Percentiles rank a stretch among this genome's conserved stretches.
Conservation (phyloP, 2,797 vertebrate species). For the Margarornis squamiger region DNA sequence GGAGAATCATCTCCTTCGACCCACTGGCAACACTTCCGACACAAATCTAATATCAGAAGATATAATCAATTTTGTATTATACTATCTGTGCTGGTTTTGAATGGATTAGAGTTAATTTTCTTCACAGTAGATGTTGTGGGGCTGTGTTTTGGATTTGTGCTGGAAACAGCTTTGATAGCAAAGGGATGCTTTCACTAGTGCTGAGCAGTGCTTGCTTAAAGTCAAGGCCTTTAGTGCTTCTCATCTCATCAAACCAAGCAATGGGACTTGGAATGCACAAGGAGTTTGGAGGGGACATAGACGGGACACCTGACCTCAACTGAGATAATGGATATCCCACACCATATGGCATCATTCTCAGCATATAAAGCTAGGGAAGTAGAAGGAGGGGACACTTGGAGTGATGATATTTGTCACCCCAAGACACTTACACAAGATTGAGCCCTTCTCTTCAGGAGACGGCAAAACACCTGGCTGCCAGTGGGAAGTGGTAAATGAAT, state of each 20-base stretch:
- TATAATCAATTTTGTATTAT: background rate
- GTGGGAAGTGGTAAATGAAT: background rate
- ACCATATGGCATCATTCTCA: background rate
- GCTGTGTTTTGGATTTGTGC: background rate
- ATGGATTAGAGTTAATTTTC: background rate
- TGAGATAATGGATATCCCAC: background rate
- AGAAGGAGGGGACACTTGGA: fast-evolving
- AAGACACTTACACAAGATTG: background rate
- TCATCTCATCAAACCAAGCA: background rate
- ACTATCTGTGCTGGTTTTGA: background rate
- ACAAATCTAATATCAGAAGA: background rate
- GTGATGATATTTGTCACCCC: background rate
- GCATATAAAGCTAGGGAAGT: background rate
- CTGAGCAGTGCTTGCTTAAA: background rate
- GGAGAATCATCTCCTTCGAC: background rate
- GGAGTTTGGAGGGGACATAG: background rate
- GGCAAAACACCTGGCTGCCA: background rate
- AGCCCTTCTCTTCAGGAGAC: background rate
- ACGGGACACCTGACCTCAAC: background rate
- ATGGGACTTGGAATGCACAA: fast-evolving
- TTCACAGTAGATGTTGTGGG: background rate
- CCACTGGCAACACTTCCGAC: background rate
- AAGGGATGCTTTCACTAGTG: background rate
- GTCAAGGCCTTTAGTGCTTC: background rate
- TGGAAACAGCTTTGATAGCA: background rate